Conservation (phyloP, 2,113 vertebrate genomes). For the Bombycilla garrulus region DNA sequence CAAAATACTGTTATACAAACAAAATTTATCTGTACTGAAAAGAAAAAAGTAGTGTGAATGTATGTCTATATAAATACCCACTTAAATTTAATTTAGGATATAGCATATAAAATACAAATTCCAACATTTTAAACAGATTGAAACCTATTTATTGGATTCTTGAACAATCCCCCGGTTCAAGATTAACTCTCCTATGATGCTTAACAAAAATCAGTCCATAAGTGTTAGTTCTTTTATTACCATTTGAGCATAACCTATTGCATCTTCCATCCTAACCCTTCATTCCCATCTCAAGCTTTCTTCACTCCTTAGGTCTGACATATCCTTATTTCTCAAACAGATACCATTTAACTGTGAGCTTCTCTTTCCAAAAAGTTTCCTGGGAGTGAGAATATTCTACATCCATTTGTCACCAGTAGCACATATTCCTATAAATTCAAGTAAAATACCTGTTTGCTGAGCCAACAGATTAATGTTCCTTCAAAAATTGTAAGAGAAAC, state of each 20-base stretch:
- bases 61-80: not conserved
- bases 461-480: not conserved
- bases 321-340: not conserved
- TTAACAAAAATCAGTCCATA: not conserved
- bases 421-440: not conserved
- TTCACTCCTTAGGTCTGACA: not conserved
- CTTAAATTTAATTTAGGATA: not conserved
- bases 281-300: not conserved
- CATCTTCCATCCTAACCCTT: not conserved
- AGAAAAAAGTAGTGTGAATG: not conserved
- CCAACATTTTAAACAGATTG: not conserved
- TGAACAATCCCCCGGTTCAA: not conserved
- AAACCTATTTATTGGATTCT: not conserved
- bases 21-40: not conserved
- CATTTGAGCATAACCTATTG: not conserved
- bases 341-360: not conserved
- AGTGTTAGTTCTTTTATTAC: not conserved
- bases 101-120: not conserved
- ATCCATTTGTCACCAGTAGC: not conserved
- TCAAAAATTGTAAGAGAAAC: not conserved
- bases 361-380: not conserved
- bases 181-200: not conserved
- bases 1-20: not conserved
- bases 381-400: not conserved
- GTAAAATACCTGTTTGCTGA: not conserved